Percentiles rank a stretch among this genome's conserved stretches.
These are phyloP conservation scores for Enteromius unitaeniatus DNA, from an alignment of 2,797 vertebrate species.

Conservation along the genomic window DNA sequence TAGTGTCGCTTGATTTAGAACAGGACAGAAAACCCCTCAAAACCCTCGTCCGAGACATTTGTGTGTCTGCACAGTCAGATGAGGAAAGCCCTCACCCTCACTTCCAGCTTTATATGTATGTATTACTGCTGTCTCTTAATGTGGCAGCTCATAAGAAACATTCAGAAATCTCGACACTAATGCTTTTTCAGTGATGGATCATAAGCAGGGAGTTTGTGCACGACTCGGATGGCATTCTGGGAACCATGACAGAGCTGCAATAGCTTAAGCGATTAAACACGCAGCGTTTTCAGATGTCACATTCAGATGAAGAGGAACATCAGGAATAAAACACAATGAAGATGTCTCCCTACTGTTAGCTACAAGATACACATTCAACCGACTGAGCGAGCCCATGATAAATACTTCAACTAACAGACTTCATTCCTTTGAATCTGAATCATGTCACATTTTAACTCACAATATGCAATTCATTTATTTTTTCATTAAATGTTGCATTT, in stretches of 20 bases:
- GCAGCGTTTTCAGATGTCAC: neutral
- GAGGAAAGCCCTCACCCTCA: neutral
- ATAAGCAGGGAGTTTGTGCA: neutral
- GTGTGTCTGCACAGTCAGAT: neutral
- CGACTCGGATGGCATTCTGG: neutral
- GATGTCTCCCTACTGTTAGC: neutral
- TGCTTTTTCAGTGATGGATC: conserved; percentile 12
- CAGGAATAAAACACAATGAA: conserved; percentile 6
- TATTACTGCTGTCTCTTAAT: neutral
- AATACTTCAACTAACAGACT: neutral
- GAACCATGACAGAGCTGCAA: conserved; percentile 27
- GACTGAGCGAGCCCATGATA: neutral
- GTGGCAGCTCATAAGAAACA: conserved; percentile 15
- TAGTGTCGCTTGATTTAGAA: neutral
- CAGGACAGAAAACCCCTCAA: neutral
- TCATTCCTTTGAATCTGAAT: neutral
- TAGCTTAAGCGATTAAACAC: conserved; percentile 34
- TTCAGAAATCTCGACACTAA: neutral
- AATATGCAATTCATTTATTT: neutral
- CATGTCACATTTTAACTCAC: neutral
- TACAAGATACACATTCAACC: neutral
- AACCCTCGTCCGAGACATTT: neutral
- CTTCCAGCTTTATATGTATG: neutral
- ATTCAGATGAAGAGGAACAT: conserved; percentile 28
- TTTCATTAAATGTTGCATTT: neutral